These are phyloP conservation scores for Heliconius eleuchia DNA, from an alignment of 1,140 invertebrate genomes.

Conservation along the genomic window DNA sequence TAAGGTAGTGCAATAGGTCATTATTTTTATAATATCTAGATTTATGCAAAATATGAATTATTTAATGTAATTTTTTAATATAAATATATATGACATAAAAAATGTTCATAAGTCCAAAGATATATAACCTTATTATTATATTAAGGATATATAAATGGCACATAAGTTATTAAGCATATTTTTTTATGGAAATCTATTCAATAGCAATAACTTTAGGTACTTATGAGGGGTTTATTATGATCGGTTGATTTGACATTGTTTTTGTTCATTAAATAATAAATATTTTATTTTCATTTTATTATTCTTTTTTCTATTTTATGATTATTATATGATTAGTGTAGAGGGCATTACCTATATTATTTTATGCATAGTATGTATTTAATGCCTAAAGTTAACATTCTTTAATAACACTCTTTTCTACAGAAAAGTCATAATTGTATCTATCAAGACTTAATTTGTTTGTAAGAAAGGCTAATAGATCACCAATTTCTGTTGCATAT, in stretches of 20 bases:
- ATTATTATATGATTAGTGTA: too few relatives aligned
- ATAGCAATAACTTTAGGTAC: too few relatives aligned
- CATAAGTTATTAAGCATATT: not conserved
- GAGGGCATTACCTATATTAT: not conserved
- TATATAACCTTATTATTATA: not conserved
- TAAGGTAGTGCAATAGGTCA: not conserved
- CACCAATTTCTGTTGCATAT: constrained; percentile 61
- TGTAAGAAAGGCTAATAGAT: constrained; percentile 62
- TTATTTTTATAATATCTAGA: not conserved
- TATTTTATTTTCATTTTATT: not conserved
- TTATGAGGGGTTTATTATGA: too few relatives aligned
- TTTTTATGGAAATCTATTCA: not conserved
- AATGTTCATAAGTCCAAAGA: not conserved
- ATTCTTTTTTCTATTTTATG: not conserved
- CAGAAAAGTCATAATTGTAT: constrained; percentile 68
- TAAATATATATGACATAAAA: not conserved
- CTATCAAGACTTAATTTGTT: constrained; percentile 60
- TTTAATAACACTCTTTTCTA: constrained; percentile 70
- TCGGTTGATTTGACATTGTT: not conserved
- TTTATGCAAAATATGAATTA: not conserved
- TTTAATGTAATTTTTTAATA: not conserved
- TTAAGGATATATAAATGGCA: constrained; percentile 3
- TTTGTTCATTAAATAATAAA: not conserved
- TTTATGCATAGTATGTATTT: not conserved
- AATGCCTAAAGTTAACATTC: constrained; percentile 48